Base-by-base conservation (phyloP, 2,797 vertebrate genomes). In the Macropus fuliginosus region DNA sequence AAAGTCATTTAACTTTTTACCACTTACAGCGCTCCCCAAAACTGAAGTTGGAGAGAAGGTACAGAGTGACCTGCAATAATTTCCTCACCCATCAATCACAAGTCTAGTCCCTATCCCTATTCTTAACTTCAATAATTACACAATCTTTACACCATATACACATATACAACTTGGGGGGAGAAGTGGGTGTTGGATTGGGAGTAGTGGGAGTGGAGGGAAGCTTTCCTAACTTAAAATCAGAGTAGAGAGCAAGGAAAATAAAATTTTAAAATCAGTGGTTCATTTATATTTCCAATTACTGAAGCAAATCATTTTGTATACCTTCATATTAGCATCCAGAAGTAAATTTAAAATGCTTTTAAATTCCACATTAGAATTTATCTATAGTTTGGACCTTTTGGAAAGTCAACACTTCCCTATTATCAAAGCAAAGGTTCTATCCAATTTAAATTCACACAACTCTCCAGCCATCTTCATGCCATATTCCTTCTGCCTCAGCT, bases 291-390 rank as follows among this genome's bases (percentile, higher is more conserved):
- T 90, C 40, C 57, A 94, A 62, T 1, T 90, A 50, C 50, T n/a
- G 92, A 92, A 95, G 91, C 40, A 57, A 90, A 95, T 56, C 57
- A 59, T 46, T n/a, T 50, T 87, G 21, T 27, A 8, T 27, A 87
- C 21, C 8, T 87, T 87, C 40, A 87, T 87, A 81, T 81, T 46
- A 81, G 21, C 21, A 46, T 46, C 40, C 66, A 81, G 40, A 87
- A 50, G 40, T 11, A 87, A 87, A 87, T 50, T 27, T 24, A 34
- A 95, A 96, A 56, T 40, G 59, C 54, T 95, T 59, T 90, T 11
- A 54, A 95, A 52, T 90, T 96, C 57, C 94, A 87, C 54, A 94
- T 27, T n/a, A 55, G 24, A 87, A 87, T 46, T 87, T 46, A 81
- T 81, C 46, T 81, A 46, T 46, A 87, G 40, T 46, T 50, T 91